These are phyloP conservation scores for Amblyopsis hoosieri DNA, from an alignment of 2,797 vertebrate species.

Conservation along the genomic window DNA sequence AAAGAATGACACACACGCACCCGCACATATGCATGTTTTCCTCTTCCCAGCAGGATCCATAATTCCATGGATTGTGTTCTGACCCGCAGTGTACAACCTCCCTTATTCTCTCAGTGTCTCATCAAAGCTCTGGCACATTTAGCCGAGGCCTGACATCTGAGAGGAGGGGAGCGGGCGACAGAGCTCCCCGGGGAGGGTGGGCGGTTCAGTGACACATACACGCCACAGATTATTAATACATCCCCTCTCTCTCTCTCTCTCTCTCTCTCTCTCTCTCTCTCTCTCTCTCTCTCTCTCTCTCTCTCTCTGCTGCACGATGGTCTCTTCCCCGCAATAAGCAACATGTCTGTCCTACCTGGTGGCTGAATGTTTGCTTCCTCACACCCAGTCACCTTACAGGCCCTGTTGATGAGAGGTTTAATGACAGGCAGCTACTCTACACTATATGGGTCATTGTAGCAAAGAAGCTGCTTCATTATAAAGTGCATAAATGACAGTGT, in stretches of 20 bases:
- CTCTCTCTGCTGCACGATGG: constrained; percentile 35
- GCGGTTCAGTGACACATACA: constrained; percentile 53
- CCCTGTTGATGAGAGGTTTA: neutral
- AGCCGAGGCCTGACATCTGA: constrained; percentile 51
- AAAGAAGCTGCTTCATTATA: no score
- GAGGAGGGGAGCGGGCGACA: constrained; percentile 41
- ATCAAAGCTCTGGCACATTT: constrained; percentile 64
- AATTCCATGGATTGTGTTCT: constrained; percentile 54
- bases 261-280: no score
- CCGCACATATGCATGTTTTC: neutral
- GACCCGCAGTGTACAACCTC: constrained; percentile 56
- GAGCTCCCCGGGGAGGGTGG: constrained; percentile 47
- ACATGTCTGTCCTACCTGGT: constrained; percentile 16
- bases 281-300: neutral
- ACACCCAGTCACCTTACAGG: neutral
- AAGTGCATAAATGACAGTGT: no score
- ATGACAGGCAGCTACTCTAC: neutral
- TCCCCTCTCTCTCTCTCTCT: neutral
- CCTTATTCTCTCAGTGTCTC: constrained; percentile 56
- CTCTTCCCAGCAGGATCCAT: constrained; percentile 40
- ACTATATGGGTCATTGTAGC: neutral
- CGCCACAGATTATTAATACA: constrained; percentile 47
- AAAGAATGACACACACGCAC: constrained; percentile 36
- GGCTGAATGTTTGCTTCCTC: constrained; percentile 12
- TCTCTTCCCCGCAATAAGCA: constrained; percentile 26